phyloP scores from a whole-genome alignment of 1,140 invertebrate species.

The Neoseiulus cucumeris region DNA sequence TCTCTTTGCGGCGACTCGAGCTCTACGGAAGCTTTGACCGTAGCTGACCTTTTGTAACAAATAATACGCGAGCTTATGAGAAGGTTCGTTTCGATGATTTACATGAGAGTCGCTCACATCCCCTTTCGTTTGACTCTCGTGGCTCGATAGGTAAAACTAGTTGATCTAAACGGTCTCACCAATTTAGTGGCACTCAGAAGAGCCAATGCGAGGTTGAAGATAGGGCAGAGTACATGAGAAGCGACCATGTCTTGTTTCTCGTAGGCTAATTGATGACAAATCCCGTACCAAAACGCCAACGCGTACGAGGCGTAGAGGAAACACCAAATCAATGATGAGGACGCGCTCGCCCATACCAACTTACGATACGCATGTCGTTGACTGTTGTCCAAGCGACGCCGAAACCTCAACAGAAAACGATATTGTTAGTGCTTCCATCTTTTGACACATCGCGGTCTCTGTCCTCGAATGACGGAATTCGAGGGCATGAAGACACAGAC shows the following conservation, averaged over 20 bases:
- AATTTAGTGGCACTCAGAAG: neutral
- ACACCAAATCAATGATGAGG: neutral
- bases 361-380: slow-evolving; percentile 4
- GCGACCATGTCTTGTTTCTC: neutral
- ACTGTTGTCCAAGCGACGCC: neutral
- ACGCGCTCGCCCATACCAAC: neutral
- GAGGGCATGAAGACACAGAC: too few species aligned
- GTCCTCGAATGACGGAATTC: too few species aligned
- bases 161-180: neutral
- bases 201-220: slow-evolving; percentile 3
- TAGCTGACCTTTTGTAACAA: neutral
- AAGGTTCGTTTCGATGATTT: too few species aligned
- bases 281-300: neutral
- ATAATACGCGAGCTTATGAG: neutral
- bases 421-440: too few species aligned
- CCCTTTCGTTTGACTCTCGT: too few species aligned
- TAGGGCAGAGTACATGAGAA: neutral
- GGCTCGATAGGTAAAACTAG: too few species aligned
- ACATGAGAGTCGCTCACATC: too few species aligned
- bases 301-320: neutral
- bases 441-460: too few species aligned
- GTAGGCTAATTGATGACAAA: neutral
- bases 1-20: neutral
- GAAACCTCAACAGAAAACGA: neutral
- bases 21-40: neutral